Evolutionary conservation across 2,888 invertebrate genomes (phyloP).

Genomic region (Heterodera filipjevi): DNA sequence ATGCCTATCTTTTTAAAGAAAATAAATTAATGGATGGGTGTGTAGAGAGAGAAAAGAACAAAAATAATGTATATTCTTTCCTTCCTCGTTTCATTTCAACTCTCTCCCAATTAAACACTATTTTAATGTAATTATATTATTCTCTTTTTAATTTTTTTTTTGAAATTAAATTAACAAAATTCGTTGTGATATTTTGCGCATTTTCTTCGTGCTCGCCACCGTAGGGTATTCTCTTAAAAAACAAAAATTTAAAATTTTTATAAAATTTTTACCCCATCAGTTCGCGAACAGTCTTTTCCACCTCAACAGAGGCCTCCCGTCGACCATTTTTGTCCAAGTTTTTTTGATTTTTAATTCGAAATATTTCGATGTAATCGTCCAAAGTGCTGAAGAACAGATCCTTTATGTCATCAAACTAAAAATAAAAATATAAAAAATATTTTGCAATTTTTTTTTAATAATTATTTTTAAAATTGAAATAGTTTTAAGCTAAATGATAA

Average conservation of each 20-base stretch:
- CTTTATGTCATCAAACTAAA: conserved; percentile 46
- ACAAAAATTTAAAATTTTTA: not conserved
- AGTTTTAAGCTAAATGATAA: not conserved
- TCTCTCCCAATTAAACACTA: not conserved
- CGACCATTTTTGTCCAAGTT: conserved; percentile 22
- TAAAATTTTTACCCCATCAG: conserved; percentile 33
- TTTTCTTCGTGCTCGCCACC: conserved; percentile 35
- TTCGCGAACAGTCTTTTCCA: conserved; percentile 36
- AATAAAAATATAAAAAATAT: conserved; percentile 4
- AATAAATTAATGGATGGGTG: not conserved
- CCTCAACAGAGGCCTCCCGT: conserved; percentile 20
- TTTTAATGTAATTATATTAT: too few species aligned
- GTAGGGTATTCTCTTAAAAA: conserved; percentile 40
- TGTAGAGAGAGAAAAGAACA: not conserved
- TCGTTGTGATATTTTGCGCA: conserved; percentile 38
- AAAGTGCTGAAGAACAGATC: conserved; percentile 46
- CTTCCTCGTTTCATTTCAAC: not conserved
- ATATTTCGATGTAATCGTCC: conserved; percentile 40
- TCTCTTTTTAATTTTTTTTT: not conserved
- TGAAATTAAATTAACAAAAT: conserved; percentile 1
- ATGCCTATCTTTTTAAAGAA: too few species aligned
- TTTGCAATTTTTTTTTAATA: not conserved
- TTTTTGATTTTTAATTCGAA: conserved; percentile 19
- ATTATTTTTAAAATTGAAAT: not conserved
- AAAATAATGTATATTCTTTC: not conserved